Base-by-base conservation (phyloP, 2,797 vertebrate species). In the Lerista edwardsae region DNA sequence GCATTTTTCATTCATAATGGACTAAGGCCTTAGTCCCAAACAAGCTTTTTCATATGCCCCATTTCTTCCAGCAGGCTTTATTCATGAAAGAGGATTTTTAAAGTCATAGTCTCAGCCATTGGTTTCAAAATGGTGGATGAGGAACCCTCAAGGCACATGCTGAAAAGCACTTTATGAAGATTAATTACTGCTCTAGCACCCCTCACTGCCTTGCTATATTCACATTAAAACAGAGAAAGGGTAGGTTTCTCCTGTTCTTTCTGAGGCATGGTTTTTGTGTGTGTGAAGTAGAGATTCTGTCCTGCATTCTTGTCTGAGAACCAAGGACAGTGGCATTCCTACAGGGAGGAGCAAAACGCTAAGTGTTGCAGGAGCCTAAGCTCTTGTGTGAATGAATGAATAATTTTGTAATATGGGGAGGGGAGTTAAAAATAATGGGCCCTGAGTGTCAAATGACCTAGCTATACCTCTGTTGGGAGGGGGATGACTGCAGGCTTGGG, bases 91-190 rank as follows among this genome's bases (percentile, higher is more conserved):
- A 84, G 14, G 31, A 61, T 61, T 29, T 31, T 72, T 47, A 78
- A 44, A 72, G 68, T 72, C 75, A 36, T 71, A 14, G 39, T 31
- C 8, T 59, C 76, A 78, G 72, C n/a, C 77, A 61, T 62, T 34
- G 75, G 41, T 47, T 65, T 59, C 67, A 73, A 73, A 64, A 36
- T 65, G 44, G 83, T 64, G 34, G 47, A 39, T 78, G 76, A 51
- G 51, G 64, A 59, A 65, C 59, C 75, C 75, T 64, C 51, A 73
- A n/a, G 76, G 34, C 31, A 55, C 44, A 65, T 65, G 61, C 41
- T 73, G 69, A 62, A 73, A 55, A 79, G 62, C 2, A 57, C 34
- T 73, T 79, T 57, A 79, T 79, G 77, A 65, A 84, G 51, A 79
- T n/a, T 39, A 65, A 65, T 65, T 62, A 65, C 44, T 31, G n/a